Conservation (phyloP, 2,113 vertebrate species). For the Trichomycterus rosablanca region DNA sequence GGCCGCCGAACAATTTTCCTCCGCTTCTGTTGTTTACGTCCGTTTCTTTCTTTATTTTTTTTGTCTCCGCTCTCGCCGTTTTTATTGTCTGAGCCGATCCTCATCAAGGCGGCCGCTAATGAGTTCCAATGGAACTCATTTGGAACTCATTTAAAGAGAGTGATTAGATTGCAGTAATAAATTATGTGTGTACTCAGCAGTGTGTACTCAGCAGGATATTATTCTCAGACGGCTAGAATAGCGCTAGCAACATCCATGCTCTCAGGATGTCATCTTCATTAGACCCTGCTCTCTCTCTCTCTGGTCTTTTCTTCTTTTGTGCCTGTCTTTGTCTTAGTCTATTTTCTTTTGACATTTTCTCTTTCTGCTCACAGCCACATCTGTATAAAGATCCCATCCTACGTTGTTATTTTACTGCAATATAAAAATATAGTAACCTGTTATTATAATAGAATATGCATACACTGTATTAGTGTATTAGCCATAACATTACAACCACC, state of each 20-base stretch:
- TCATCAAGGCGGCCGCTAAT: conserved; percentile 61
- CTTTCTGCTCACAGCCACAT: not conserved
- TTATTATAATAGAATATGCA: not conserved
- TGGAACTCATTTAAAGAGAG: conserved; percentile 54
- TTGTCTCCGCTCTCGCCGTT: not conserved
- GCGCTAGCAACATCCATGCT: conserved; percentile 23
- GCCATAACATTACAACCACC: too few species aligned
- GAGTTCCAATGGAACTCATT: conserved; percentile 69
- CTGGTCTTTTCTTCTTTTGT: too few species aligned
- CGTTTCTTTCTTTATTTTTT: not conserved
- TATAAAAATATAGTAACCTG: not conserved
- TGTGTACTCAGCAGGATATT: conserved; percentile 60
- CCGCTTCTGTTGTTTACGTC: not conserved
- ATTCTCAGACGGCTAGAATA: conserved; percentile 34
- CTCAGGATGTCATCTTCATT: conserved; percentile 46
- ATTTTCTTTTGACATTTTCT: not conserved
- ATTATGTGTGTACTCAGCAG: not conserved
- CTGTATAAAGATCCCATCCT: too few species aligned
- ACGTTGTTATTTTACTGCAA: too few species aligned
- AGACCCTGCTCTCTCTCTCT: conserved; percentile 7
- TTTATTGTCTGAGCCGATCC: too few species aligned
- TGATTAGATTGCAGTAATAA: conserved; percentile 25
- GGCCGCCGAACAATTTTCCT: too few species aligned
- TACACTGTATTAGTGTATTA: too few species aligned
- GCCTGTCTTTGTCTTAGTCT: too few species aligned